phyloP scores from a whole-genome alignment of 2,797 vertebrate species.

The Vespertilio murinus region DNA sequence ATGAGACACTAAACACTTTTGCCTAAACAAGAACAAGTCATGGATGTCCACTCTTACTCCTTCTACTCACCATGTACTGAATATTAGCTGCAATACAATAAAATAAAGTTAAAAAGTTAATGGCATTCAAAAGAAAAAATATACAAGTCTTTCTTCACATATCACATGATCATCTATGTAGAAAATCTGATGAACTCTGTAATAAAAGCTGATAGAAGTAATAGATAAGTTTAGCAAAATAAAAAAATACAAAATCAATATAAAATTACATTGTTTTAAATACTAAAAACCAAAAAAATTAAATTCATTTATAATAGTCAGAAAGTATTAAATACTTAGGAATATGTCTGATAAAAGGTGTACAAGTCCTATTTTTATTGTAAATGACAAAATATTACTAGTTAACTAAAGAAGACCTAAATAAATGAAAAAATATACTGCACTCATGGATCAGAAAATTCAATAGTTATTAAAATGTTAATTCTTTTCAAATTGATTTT shows the following conservation, averaged over 20 bases:
- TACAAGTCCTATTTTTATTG: not conserved
- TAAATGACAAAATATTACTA: not conserved
- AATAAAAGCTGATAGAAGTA: not conserved
- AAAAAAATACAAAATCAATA: not conserved
- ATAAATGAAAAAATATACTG: not conserved
- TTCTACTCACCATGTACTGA: not conserved
- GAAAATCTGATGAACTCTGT: not conserved
- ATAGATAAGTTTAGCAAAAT: not conserved
- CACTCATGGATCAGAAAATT: not conserved
- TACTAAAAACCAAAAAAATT: not conserved
- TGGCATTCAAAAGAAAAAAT: not conserved
- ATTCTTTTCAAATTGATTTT: not conserved
- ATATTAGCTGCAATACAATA: not conserved
- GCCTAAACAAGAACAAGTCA: not conserved
- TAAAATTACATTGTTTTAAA: not conserved
- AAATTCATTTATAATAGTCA: not conserved
- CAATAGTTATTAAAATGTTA: not conserved
- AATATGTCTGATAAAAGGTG: not conserved
- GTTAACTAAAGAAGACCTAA: not conserved
- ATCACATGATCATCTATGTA: not conserved
- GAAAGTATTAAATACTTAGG: not conserved
- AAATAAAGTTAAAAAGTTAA: slow-evolving; percentile 26
- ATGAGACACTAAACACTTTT: not conserved
- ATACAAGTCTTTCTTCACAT: not conserved
- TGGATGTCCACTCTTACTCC: not conserved